Evolutionary conservation across 2,888 invertebrate genomes (phyloP).

Genomic region (Cephus nigrinus): DNA sequence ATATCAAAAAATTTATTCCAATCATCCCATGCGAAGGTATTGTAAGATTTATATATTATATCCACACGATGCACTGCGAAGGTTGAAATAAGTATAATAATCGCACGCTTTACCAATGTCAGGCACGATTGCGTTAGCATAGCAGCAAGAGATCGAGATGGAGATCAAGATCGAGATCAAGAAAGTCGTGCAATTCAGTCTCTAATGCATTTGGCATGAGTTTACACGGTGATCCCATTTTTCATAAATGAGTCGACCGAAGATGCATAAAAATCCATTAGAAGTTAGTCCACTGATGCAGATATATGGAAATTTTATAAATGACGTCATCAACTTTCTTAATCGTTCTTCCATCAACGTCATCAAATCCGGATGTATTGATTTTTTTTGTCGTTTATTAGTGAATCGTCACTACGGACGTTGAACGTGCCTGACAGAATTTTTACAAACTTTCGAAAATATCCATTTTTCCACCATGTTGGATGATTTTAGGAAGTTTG

Average conservation of each 20-base stretch:
- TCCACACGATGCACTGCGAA: neutral
- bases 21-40: neutral
- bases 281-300: neutral
- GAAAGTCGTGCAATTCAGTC: neutral
- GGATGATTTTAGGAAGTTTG: neutral
- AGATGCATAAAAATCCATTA: neutral
- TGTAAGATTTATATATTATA: too few relatives aligned
- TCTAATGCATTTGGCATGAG: neutral
- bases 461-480: neutral
- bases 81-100: neutral
- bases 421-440: neutral
- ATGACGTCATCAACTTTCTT: neutral
- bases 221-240: neutral
- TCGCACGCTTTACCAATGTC: neutral
- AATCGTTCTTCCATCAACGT: neutral
- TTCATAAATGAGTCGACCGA: neutral
- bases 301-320: neutral
- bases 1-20: neutral
- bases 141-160: neutral
- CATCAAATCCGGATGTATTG: neutral
- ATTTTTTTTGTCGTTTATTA: neutral
- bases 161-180: neutral
- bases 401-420: neutral
- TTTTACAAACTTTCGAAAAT: neutral
- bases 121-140: neutral